Conservation (phyloP, 2,797 vertebrate species). For the Gobio occitaniae region DNA sequence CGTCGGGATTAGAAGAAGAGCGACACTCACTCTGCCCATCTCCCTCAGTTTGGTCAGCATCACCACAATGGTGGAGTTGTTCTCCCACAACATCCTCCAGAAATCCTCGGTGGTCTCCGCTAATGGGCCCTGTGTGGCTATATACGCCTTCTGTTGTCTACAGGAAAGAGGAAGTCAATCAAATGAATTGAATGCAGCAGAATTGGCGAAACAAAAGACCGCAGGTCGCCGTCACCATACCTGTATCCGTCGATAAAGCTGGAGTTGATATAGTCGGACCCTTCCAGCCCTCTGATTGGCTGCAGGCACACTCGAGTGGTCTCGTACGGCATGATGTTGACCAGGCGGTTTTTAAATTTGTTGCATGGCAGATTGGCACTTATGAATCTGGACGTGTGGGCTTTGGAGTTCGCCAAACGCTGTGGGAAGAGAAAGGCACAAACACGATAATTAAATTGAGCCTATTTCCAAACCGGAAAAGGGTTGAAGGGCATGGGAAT, state of each 20-base stretch:
- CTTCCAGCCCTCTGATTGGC: constrained; percentile 96
- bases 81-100: constrained; percentile 98
- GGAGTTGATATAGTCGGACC: constrained; percentile 96
- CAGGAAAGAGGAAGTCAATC: constrained; percentile 23
- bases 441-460: not conserved
- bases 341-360: constrained; percentile 98
- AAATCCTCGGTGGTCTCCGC: constrained; percentile 98
- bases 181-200: not conserved
- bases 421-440: constrained; percentile 61
- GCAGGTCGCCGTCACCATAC: constrained; percentile 66
- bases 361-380: constrained; percentile 99
- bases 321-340: constrained; percentile 99
- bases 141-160: constrained; percentile 97
- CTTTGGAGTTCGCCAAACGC: constrained; percentile 97
- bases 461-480: not conserved
- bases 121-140: constrained; percentile 93
- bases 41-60: constrained; percentile 97
- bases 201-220: not conserved
- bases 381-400: constrained; percentile 97
- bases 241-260: constrained; percentile 98
- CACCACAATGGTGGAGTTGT: constrained; percentile 98
- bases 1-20: not conserved
- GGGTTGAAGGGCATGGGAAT: not conserved
- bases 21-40: constrained; percentile 89
- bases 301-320: constrained; percentile 95